Evolutionary conservation across 2,113 vertebrate genomes (phyloP), one percentile per base, ranked within the genome.

Genomic region (Corythornis madagascariensis): DNA sequence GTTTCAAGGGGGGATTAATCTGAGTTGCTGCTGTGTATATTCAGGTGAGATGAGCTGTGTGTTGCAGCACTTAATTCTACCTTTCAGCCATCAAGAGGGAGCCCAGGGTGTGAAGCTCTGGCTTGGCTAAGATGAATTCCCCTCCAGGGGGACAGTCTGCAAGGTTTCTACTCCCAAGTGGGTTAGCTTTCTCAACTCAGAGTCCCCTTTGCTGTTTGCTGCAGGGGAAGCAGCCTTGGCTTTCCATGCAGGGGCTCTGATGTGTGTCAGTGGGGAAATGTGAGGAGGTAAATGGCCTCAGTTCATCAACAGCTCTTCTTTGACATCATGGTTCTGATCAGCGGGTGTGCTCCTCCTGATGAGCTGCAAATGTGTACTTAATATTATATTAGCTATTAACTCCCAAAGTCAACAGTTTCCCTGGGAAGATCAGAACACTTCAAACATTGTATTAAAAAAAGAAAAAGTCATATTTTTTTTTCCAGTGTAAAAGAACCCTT

Each of bases 391-490:
- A 72, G 80, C 91, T 85, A 74, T 83, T 95, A 92, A 83, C 89
- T 93, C 85, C 89, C 89, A 95, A 95, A 95, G 88, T 96, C 94
- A 96, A 96, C 92, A 94, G 71, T 90, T 90, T 80, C 86, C 94
- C 92, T 90, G 83, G 85, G 63, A 95, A 93, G 94, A 90, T 94
- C 86, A 94, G 85, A 96, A 66, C 71, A 90, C 60, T 94, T 87
- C 67, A 93, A 92, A 90, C 50, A 78, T 75, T 33, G 11, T 31
- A 50, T 66, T 75, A 11, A 3, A 88, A 72, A 64, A 66, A 63
- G 57, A 50, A 57, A 38, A 26, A n/a, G 15, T 17, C 19, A 7
- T 69, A 25, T 86, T 83, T 90, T 94, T 86, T 83, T 90, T 94
- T 79, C 50, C 60, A 83, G 33, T 78, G 64, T 78, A 84, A 89